Percentiles rank a stretch among this genome's conserved stretches.
Conservation (phyloP, 1,140 invertebrate genomes). For the Drosophila setifemur region DNA sequence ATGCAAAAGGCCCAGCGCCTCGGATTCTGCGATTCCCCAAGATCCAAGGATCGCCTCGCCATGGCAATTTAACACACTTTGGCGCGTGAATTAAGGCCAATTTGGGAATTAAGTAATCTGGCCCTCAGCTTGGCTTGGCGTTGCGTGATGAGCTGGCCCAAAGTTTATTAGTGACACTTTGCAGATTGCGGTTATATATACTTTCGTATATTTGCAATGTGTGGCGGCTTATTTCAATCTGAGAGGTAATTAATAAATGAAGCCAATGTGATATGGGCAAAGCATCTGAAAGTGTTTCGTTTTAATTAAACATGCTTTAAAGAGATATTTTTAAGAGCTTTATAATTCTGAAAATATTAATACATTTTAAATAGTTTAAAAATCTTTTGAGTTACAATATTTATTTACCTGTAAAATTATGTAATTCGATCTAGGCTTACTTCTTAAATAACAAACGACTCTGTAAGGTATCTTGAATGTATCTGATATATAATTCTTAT, state of each 20-base stretch:
- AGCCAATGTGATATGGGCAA: neutral
- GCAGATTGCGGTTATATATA: slow-evolving; percentile 19
- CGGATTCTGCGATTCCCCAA: slow-evolving; percentile 13
- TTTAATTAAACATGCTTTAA: no score
- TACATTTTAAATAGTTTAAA: no score
- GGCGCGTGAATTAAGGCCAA: slow-evolving; percentile 81
- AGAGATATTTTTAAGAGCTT: no score
- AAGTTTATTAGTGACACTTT: slow-evolving; percentile 62
- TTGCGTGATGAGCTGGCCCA: slow-evolving; percentile 26
- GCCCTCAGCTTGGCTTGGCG: slow-evolving; percentile 22
- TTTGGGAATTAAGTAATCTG: slow-evolving; percentile 81
- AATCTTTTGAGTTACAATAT: no score
- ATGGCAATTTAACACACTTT: slow-evolving; percentile 80
- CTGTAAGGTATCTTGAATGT: no score
- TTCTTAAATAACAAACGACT: no score
- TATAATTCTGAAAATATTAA: no score
- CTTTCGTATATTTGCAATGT: no score
- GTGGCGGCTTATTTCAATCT: neutral
- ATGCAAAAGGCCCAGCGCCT: slow-evolving; percentile 62
- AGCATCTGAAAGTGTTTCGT: no score
- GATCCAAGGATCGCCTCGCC: neutral
- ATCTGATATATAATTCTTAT: no score
- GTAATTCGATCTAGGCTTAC: no score
- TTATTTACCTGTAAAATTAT: no score
- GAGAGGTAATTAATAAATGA: neutral